Evolutionary conservation across 2,797 vertebrate species (phyloP), one percentile per base, ranked within the genome.

Genomic region (Mormyrops boulengeri): DNA sequence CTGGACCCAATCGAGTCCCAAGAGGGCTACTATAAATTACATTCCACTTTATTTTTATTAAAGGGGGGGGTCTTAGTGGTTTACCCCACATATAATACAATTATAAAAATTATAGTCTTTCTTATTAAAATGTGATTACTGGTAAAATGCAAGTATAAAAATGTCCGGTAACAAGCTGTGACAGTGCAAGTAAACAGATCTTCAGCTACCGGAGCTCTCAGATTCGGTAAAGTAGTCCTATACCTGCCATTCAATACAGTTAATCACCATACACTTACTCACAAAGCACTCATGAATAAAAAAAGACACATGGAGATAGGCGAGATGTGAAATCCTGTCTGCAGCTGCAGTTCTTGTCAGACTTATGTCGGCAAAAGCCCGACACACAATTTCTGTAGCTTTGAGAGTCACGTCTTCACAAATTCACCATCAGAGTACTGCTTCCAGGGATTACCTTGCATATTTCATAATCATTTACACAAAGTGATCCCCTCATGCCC

Each of bases 381-480:
- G 14, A 73, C 66, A 73, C 66, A 73, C 30, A 14, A 73, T 73
- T 73, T 73, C 66, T 73, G 30, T 38, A 6, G 66, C 66, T 73
- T 38, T 73, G 66, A 73, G 30, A 73, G 52, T 87, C 86, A 60
- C 0, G 30, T 87, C 52, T 57, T 60, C 30, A 87, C 52, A 57
- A 60, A 87, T 22, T 87, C 86, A 9, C 55, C 86, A 55, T 87
- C 86, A 60, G 22, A 55, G 80, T 84, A 49, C 41, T 44, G 80
- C 80, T 84, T 84, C 8, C 80, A 84, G 44, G 80, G 38, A 49
- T 84, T 49, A 84, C 80, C 80, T 49, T 73, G 66, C 66, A 73
- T 73, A 73, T 73, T 73, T 73, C 66, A 73, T 73, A 73, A 73
- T 38, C 66, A 73, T 73, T 73, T 73, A 73, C 30, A 73, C 66